Conservation (phyloP, 2,888 invertebrate species). For the Callimorpha dominula region DNA sequence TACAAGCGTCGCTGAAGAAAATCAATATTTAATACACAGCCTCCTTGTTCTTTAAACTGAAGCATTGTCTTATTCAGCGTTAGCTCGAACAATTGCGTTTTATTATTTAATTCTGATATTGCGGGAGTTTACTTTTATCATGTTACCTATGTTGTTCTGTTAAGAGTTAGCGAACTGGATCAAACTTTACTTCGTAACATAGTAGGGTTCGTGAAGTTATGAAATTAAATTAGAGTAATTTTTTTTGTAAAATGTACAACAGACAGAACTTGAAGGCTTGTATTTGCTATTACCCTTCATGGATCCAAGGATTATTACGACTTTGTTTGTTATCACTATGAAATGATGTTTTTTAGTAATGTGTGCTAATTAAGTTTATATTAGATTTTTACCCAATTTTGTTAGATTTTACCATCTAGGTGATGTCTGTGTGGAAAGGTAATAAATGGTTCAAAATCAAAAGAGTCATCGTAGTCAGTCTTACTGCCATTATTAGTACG, state of each 20-base stretch:
- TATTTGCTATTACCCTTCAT: not conserved
- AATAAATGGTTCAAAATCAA: conserved; percentile 53
- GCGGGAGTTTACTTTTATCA: conserved; percentile 36
- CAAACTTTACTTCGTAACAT: too few relatives aligned
- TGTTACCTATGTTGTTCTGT: conserved; percentile 33
- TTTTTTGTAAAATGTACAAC: not conserved
- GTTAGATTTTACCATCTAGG: conserved; percentile 64
- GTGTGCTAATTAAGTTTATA: conserved; percentile 37
- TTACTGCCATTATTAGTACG: conserved; percentile 53
- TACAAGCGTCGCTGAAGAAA: conserved; percentile 53
- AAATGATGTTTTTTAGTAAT: conserved; percentile 54
- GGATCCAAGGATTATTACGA: not conserved
- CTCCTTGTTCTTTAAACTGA: conserved; percentile 32
- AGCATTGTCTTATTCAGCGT: conserved; percentile 25
- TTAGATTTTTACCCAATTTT: conserved; percentile 53
- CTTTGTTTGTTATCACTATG: conserved; percentile 12
- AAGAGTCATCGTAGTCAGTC: conserved; percentile 61
- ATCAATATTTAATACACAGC: conserved; percentile 62
- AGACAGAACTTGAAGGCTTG: not conserved
- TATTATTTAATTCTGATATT: conserved; percentile 24
- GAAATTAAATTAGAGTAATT: not conserved
- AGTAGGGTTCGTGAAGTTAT: too few relatives aligned
- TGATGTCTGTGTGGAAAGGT: conserved; percentile 66
- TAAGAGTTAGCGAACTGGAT: not conserved
- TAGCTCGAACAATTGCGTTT: conserved; percentile 30